A percentile compares a stretch with the other conserved stretches of the same genome.
phyloP scores from a whole-genome alignment of 2,113 vertebrate genomes.

The Oreochromis spilurus region DNA sequence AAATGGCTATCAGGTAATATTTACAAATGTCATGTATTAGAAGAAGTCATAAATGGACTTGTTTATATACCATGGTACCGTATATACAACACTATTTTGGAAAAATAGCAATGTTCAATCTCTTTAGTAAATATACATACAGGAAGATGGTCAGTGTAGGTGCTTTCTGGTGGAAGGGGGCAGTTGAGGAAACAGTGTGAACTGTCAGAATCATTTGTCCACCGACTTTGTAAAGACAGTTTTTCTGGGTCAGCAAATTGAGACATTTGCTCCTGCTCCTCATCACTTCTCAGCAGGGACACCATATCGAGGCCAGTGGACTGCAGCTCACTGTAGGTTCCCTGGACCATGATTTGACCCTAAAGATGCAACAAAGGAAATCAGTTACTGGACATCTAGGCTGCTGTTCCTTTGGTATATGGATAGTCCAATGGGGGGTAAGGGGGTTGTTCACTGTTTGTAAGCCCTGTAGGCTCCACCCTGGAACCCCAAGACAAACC shows the following conservation, averaged over 20 bases:
- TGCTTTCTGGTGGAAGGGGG: slow-evolving; percentile 19
- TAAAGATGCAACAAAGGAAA: slow-evolving; percentile 29
- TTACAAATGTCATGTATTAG: background rate
- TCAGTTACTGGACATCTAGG: background rate
- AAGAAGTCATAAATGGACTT: background rate
- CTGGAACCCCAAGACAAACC: no score
- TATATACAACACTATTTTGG: background rate
- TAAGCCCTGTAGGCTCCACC: no score
- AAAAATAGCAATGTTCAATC: background rate
- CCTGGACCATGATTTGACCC: slow-evolving; percentile 82
- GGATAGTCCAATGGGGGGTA: no score
- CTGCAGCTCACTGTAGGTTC: slow-evolving; percentile 81
- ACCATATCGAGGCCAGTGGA: slow-evolving; percentile 81
- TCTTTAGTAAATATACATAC: slow-evolving; percentile 7
- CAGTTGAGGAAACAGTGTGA: background rate
- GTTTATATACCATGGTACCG: background rate
- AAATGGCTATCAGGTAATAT: background rate
- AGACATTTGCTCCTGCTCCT: slow-evolving; percentile 49
- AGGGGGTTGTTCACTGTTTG: no score
- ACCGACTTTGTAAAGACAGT: slow-evolving; percentile 6
- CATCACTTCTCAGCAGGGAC: slow-evolving; percentile 69
- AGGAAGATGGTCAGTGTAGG: background rate
- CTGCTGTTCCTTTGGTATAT: no score
- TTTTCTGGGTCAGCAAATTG: background rate
- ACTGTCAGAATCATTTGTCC: background rate